Conservation (phyloP, 1,140 invertebrate genomes). For the Teleogryllus occipitalis region DNA sequence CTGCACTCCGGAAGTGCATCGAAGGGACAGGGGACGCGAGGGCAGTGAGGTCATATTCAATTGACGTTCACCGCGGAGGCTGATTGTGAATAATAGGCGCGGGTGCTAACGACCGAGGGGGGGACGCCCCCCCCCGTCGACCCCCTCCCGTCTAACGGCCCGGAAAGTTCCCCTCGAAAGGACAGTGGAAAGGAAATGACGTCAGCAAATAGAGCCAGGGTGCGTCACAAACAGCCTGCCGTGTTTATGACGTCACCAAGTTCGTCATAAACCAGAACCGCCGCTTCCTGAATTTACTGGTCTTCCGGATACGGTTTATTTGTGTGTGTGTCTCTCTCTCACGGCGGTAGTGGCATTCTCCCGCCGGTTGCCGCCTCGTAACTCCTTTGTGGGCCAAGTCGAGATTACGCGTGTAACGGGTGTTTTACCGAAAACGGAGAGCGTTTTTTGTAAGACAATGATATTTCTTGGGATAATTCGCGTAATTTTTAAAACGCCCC, state of each 20-base stretch:
- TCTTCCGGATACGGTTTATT: not conserved
- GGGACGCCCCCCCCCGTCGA: no score
- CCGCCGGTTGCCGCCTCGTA: not conserved
- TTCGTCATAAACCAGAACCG: not conserved
- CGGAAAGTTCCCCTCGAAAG: not conserved
- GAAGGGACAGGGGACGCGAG: not conserved
- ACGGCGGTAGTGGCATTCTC: no score
- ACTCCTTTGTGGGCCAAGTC: not conserved
- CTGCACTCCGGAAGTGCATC: not conserved
- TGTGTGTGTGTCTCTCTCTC: no score
- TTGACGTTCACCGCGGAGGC: not conserved
- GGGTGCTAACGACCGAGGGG: not conserved
- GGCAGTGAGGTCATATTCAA: not conserved
- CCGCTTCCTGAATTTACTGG: not conserved
- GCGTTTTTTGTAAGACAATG: not conserved
- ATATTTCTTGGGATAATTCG: not conserved
- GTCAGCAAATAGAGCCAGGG: not conserved
- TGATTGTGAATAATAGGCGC: slow-evolving; percentile 1
- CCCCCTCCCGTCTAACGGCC: no score
- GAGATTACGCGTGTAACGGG: not conserved
- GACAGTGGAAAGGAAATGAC: not conserved
- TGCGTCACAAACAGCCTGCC: not conserved
- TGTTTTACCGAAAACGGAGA: not conserved
- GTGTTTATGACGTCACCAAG: not conserved
- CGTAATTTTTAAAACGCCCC: not conserved